These are phyloP conservation scores for Thymallus thymallus DNA, from an alignment of 2,113 vertebrate species.

Conservation along the genomic window DNA sequence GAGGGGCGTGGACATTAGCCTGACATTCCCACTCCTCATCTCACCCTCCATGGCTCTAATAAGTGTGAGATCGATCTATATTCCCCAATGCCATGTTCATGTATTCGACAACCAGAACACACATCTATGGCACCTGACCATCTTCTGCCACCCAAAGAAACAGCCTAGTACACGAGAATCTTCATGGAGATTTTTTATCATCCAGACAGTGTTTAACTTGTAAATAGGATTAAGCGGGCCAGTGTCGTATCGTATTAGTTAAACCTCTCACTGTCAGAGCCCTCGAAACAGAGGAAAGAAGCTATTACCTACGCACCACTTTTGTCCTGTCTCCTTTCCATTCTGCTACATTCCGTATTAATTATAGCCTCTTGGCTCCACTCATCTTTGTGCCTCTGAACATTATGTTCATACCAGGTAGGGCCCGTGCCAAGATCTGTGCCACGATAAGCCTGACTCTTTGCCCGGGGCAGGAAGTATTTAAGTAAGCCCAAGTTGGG, in stretches of 20 bases:
- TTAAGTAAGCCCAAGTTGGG: constrained; percentile 59
- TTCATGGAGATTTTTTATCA: constrained; percentile 13
- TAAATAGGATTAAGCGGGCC: constrained; percentile 63
- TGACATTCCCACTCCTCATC: too few species aligned
- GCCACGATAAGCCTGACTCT: constrained; percentile 53
- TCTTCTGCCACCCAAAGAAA: neutral
- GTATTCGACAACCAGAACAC: too few species aligned
- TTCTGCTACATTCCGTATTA: constrained; percentile 44
- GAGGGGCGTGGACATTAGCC: too few species aligned
- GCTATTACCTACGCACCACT: constrained; percentile 59
- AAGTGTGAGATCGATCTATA: too few species aligned
- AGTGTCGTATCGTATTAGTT: constrained; percentile 53
- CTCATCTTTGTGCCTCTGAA: constrained; percentile 51
- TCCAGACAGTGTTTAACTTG: constrained; percentile 53
- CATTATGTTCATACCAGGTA: constrained; percentile 55
- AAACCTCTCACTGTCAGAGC: constrained; percentile 53
- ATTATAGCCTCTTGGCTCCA: constrained; percentile 55
- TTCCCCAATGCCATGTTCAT: too few species aligned
- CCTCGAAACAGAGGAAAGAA: constrained; percentile 42
- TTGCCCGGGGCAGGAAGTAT: constrained; percentile 61
- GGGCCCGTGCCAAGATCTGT: constrained; percentile 49
- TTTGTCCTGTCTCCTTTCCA: constrained; percentile 34
- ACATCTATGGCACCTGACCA: neutral
- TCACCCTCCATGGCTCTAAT: too few species aligned
- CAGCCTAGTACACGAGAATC: neutral